A percentile compares a stretch with the other conserved stretches of the same genome.
Evolutionary conservation across 1,140 invertebrate species (phyloP).

Genomic region (Rhopalosiphum maidis): DNA sequence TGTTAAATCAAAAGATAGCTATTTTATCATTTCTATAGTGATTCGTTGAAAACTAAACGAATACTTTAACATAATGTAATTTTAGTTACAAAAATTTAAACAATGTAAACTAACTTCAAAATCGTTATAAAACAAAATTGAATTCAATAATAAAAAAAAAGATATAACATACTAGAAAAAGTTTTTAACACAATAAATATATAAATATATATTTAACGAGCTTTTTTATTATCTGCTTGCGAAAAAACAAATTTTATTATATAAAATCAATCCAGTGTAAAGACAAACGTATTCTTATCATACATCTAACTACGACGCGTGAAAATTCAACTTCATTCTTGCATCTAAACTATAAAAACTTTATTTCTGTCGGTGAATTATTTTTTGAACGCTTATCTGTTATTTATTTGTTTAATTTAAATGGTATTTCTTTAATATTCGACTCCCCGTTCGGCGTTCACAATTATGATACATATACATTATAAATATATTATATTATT

Average conservation of each 20-base stretch:
- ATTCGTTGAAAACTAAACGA: not conserved
- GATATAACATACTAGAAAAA: not conserved
- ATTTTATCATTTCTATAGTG: not conserved
- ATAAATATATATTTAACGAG: no score
- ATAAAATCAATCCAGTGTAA: not conserved
- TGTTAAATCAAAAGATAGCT: not conserved
- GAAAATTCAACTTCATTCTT: not conserved
- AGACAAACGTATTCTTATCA: not conserved
- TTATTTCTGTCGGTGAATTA: no score
- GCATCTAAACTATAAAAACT: not conserved
- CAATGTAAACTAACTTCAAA: not conserved
- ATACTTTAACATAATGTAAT: not conserved
- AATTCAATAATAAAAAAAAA: not conserved
- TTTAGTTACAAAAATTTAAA: not conserved
- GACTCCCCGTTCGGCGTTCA: not conserved
- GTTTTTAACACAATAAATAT: not conserved
- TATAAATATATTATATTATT: not conserved
- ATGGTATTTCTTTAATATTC: not conserved
- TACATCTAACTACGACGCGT: not conserved
- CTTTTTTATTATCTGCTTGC: not conserved
- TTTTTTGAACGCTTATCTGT: not conserved
- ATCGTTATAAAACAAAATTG: not conserved
- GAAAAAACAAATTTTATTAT: not conserved
- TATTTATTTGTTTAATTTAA: not conserved
- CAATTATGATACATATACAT: not conserved